Conservation (phyloP, 2,113 vertebrate species). For the Okapia johnstoni region DNA sequence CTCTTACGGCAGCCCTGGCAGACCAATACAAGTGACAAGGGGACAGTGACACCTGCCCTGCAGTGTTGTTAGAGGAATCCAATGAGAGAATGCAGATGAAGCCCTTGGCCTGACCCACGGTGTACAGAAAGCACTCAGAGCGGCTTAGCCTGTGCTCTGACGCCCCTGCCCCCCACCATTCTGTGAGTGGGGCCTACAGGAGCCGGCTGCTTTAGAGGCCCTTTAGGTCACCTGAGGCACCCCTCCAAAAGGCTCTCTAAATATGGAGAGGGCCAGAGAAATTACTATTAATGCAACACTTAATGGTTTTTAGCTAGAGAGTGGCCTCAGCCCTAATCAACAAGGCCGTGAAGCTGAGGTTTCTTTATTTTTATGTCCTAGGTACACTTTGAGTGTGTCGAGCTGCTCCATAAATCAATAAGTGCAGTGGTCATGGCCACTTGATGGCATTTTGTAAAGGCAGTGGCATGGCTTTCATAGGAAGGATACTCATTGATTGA, state of each 20-base stretch:
- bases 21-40: background rate
- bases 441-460: background rate
- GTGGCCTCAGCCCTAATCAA: background rate
- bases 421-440: background rate
- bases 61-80: background rate
- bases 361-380: constrained; percentile 27
- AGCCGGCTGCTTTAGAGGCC: accelerated
- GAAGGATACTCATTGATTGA: background rate
- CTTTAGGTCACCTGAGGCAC: constrained; percentile 9
- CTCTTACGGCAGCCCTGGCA: background rate
- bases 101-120: background rate
- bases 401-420: background rate
- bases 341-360: background rate
- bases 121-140: accelerated
- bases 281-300: background rate
- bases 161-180: background rate
- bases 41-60: background rate
- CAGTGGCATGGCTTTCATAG: background rate
- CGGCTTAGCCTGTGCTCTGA: background rate
- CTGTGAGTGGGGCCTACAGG: background rate
- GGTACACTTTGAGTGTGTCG: background rate
- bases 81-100: too few species aligned
- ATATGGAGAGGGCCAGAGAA: background rate
- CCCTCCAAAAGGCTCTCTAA: constrained; percentile 8
- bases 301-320: constrained; percentile 27